Conservation (phyloP, 2,888 invertebrate genomes). For the Athripsodes cinereus region DNA sequence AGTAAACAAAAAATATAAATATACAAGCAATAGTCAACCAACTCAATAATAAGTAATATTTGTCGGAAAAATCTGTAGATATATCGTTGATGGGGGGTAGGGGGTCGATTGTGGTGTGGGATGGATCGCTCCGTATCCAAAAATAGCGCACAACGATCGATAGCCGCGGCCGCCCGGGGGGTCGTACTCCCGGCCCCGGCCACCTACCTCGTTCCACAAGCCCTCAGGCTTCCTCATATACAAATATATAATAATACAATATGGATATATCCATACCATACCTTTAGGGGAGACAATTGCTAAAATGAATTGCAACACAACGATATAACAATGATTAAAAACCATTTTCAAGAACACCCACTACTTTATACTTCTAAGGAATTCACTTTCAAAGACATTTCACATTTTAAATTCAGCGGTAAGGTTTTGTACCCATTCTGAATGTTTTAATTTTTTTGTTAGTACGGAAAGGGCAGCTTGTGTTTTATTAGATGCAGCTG, state of each 20-base stretch:
- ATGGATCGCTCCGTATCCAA: constrained; percentile 18
- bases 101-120: constrained; percentile 3
- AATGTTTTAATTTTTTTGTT: no score
- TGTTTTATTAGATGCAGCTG: no score
- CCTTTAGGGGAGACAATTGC: neutral
- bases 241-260: neutral
- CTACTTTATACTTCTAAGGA: no score
- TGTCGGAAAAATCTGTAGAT: neutral
- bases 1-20: neutral
- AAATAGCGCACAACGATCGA: constrained; percentile 23
- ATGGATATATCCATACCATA: neutral
- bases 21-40: neutral
- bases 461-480: no score
- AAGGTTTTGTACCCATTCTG: no score
- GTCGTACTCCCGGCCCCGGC: neutral
- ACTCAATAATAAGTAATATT: neutral
- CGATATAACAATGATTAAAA: no score
- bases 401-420: no score
- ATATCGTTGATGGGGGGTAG: neutral
- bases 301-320: no score
- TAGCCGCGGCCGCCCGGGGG: constrained; percentile 17
- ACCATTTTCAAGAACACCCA: no score
- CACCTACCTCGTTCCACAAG: neutral
- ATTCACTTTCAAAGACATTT: no score
- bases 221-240: neutral